Base-by-base conservation (phyloP, 2,113 vertebrate species). In the Daphoenositta chrysoptera region DNA sequence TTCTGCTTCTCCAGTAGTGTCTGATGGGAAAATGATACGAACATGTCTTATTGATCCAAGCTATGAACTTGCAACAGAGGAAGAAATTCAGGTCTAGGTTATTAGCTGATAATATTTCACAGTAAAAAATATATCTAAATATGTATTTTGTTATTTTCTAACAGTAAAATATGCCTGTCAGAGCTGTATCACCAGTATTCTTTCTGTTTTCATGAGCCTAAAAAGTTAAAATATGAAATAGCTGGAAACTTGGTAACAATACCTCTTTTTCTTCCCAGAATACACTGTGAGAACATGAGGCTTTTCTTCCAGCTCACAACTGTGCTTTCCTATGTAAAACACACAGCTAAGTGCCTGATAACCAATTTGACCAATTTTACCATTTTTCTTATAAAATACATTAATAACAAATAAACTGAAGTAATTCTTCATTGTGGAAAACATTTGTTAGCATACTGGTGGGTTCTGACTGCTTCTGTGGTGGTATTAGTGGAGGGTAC, bases 21-120 rank as follows among this genome's bases (percentile, higher is more conserved):
- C 98, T 70, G 97, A 97, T 40, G 95, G 97, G 14, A 97, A 97
- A 48, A 96, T 98, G 6, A 95, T 96, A 70, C 97, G 94, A 82
- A 87, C 64, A 2, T 96, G 95, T 89, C 83, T 91, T 93, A 94
- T 97, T 50, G 96, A 97, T 31, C 95, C 97, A 31, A 87, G 82
- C 60, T 96, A 63, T 15, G 92, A 97, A 87, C 96, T 98, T 82
- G 97, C 96, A 91, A 96, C 97, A 83, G 98, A 99, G 54, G 97
- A 98, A 76, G 98, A 99, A 96, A 97, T 98, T 92, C 97, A 98
- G 45, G 94, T 98, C 28, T 98, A 98, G 95, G 44, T 85, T 88
- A 81, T 84, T 96, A 90, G 77, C 13, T 45, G 66, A 37, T 35
- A 63, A 13, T 93, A 81, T 85, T 57, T 79, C 26, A 19, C n/a